Base-by-base conservation (phyloP, 2,888 invertebrate genomes). In the Mechanitis messenoides region DNA sequence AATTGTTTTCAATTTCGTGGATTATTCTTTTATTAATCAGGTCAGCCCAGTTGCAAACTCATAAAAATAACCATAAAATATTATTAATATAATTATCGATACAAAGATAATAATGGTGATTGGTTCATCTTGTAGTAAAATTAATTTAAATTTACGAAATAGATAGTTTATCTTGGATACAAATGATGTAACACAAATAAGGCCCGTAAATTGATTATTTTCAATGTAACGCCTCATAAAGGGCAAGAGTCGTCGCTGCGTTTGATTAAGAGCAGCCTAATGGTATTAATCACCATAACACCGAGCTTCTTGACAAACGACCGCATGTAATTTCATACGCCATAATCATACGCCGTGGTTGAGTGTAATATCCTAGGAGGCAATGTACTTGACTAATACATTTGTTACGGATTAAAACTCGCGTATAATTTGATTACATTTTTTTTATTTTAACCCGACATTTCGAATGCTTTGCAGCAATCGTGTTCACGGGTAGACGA, bases 271-370 rank as follows among this genome's bases (percentile, higher is more conserved):
- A 84, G 78, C 80, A 77, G 79, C 77, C 80, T 85, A 87, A 87
- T 87, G 84, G 85, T 87, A 88, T 87, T 87, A 88, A 88, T 88
- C 85, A 86, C 85, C 81, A 76, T 83, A 85, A 85, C 81, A 76
- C 80, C 77, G 78, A 79, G 83, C 82, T 85, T 84, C 81, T 75
- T 87, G 88, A 90, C 87, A 85, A 88, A 90, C 85, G 84, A 81
- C 80, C 84, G 85, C 74, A 77, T 90, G 88, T 86, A 86, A 88
- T 89, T 85, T 89, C 87, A 89, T 84, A 83, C 85, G 84, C 76
- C 78, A 73, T 76, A 75, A 77, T 85, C 77, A 83, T 81, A 82
- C 80, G 74, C 64, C 56, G 62, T 60, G 64, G 57, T 47, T 61
- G 63, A 53, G 58, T 62, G 64, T 61, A 62, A 60, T 60, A 64